Evolutionary conservation across 2,113 vertebrate species (phyloP).

Genomic region (Tursiops truncatus): DNA sequence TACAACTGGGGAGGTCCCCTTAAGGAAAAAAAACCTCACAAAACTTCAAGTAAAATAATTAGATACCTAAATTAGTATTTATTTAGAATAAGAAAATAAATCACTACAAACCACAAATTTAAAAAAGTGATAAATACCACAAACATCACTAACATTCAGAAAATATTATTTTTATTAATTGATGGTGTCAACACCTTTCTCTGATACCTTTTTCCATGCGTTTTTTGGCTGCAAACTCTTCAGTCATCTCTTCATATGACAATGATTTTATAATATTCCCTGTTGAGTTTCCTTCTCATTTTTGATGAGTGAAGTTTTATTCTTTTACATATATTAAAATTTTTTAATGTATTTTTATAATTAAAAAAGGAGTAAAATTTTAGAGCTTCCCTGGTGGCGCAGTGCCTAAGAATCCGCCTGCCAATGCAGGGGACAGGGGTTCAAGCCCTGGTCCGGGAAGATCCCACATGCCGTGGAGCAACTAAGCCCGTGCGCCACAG

Average conservation of each 20-base stretch:
- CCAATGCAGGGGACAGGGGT: too few relatives aligned
- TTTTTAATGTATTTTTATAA: background rate
- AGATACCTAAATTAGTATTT: background rate
- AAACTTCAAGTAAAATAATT: background rate
- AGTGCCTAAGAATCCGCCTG: too few relatives aligned
- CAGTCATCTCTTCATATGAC: background rate
- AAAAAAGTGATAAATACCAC: background rate
- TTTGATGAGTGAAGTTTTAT: background rate
- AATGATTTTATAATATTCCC: background rate
- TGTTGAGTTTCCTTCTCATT: background rate
- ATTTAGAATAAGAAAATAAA: background rate
- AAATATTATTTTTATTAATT: background rate
- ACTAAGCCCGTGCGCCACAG: too few relatives aligned
- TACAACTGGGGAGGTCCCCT: background rate
- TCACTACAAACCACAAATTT: background rate
- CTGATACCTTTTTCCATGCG: background rate
- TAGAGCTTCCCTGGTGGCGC: background rate
- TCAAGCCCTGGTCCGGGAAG: too few relatives aligned
- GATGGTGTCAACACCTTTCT: background rate
- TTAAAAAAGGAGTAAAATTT: background rate
- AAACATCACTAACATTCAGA: background rate
- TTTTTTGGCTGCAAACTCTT: background rate
- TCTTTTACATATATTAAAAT: background rate
- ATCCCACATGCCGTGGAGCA: too few relatives aligned
- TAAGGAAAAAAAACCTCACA: background rate